Evolutionary conservation across 2,113 vertebrate species (phyloP), one percentile per base, ranked within the genome.

Genomic region (Platichthys stellatus): DNA sequence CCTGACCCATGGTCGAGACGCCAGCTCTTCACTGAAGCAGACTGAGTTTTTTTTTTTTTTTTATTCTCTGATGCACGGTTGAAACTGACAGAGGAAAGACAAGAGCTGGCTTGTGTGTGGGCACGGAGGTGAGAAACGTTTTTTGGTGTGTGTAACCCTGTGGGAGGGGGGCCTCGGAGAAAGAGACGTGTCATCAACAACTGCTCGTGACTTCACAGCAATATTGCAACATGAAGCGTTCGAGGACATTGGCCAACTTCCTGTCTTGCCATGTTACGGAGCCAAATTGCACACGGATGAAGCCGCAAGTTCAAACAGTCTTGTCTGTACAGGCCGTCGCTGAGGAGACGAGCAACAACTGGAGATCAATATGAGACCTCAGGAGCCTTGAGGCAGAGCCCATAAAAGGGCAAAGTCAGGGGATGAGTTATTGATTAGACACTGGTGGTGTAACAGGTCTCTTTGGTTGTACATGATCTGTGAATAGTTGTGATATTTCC

Each of bases 231-330:
- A 92, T 56, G 45, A 82, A 82, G 38, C 13, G 61, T 75, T 61
- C 8, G 1, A 82, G 87, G 90, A 92, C 90, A 92, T 90, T 92
- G 83, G 86, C 83, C 80, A 91, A 91, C 76, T 90, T 92, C 90
- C 92, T 89, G 82, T 74, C 76, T 68, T 47, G 24, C 49, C 12
- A 45, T 69, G 65, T 23, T 7, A 17, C n/a, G 17, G 7, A 57
- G 60, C 74, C 63, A 80, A 69, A 66, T 43, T 43, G 40, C 67
- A 67, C 28, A 69, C 28, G 9, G 64, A 75, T 56, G 53, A 81
- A 74, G 72, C 43, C 6, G 4, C 71, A 61, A 43, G 75, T 70
- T 84, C 23, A 26, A 73, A 78, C 53, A 78, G 62, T 80, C 77
- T 62, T 79, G 87, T 86, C 72, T 72, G 73, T 69, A 23, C 66